These are phyloP conservation scores for Meghimatium bilineatum DNA, from an alignment of 2,888 invertebrate genomes.

Conservation along the genomic window DNA sequence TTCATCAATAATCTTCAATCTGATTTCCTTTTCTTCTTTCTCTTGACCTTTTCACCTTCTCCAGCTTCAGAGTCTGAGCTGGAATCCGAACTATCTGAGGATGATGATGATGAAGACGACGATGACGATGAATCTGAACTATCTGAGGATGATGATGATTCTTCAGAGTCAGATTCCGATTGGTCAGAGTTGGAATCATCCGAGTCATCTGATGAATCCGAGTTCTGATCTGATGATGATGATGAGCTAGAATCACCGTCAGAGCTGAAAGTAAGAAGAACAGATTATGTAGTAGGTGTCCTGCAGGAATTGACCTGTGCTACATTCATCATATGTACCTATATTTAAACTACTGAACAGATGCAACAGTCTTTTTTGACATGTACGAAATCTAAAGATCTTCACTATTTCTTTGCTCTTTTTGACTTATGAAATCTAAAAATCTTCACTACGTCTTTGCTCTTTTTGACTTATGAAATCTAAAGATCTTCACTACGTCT, in stretches of 20 bases:
- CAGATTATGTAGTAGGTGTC: too few relatives aligned
- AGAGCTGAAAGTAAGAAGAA: constrained; percentile 44
- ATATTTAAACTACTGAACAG: too few relatives aligned
- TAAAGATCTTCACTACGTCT: too few relatives aligned
- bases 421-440: too few relatives aligned
- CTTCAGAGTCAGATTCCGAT: constrained; percentile 44
- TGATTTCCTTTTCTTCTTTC: constrained; percentile 23
- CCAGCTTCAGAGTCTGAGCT: constrained; percentile 44
- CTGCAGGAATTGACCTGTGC: neutral
- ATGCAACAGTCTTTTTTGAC: too few relatives aligned
- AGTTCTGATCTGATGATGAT: constrained; percentile 36
- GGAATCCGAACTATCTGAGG: constrained; percentile 52
- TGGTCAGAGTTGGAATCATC: constrained; percentile 49
- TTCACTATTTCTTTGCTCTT: too few relatives aligned
- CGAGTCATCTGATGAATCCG: constrained; percentile 29
- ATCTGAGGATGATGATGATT: constrained; percentile 48
- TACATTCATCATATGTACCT: neutral
- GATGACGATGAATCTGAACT: constrained; percentile 44
- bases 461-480: too few relatives aligned
- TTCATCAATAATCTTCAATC: neutral
- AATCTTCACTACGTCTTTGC: too few relatives aligned
- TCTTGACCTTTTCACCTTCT: constrained; percentile 11
- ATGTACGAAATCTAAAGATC: too few relatives aligned
- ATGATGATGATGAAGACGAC: constrained; percentile 45
- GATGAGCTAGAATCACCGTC: constrained; percentile 55